Conservation (phyloP, 2,888 invertebrate genomes). For the Phorcus lineatus region DNA sequence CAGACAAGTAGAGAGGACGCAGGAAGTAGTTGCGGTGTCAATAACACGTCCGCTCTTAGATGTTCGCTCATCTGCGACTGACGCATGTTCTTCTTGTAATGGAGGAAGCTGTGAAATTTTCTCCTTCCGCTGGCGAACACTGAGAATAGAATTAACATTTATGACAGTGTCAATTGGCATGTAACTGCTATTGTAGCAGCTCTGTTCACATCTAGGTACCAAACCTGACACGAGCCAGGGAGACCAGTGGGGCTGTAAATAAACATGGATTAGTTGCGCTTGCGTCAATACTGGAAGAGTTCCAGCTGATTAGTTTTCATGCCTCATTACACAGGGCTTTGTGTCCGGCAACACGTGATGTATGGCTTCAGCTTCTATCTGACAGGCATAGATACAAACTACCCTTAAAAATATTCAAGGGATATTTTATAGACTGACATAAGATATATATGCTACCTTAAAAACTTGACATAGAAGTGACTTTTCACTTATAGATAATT, state of each 20-base stretch:
- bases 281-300: no score
- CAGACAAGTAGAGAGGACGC: not conserved
- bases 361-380: no score
- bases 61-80: not conserved
- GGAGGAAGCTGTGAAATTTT: not conserved
- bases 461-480: no score
- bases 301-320: no score
- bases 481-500: no score
- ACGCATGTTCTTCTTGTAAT: not conserved
- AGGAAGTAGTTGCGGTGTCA: conserved; percentile 17
- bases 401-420: not conserved
- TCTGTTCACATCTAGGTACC: no score
- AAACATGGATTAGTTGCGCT: no score
- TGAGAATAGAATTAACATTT: conserved; percentile 1
- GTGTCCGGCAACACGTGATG: no score
- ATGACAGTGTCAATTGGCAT: conserved; percentile 4
- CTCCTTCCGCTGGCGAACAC: conserved; percentile 10
- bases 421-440: not conserved
- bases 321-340: no score
- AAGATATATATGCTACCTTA: no score
- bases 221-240: no score
- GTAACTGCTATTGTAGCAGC: not conserved
- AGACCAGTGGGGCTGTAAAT: no score
- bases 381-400: not conserved
- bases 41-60: not conserved